A percentile compares a stretch with the other conserved stretches of the same genome.
Conservation (phyloP, 2,797 vertebrate genomes). For the Coccyzus lansbergi region DNA sequence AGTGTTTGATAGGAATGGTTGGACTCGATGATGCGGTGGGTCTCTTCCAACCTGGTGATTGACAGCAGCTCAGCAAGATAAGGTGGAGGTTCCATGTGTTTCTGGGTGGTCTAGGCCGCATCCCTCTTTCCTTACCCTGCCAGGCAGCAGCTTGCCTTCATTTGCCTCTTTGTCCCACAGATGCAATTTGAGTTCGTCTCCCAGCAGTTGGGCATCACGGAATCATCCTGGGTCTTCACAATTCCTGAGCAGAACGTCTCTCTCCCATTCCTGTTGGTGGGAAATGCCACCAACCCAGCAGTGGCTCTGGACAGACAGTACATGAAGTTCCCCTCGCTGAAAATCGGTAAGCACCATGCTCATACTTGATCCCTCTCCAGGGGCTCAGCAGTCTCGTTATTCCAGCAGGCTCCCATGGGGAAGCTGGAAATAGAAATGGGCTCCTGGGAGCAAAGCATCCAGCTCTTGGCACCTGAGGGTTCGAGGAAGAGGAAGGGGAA, state of each 20-base stretch:
- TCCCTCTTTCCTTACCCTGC: accelerated
- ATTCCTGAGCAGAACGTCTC: conserved; percentile 81
- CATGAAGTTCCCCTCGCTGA: conserved; percentile 82
- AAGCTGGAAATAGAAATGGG: neutral
- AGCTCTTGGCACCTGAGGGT: too few relatives aligned
- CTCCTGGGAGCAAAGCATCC: too few relatives aligned
- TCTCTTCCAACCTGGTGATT: too few relatives aligned
- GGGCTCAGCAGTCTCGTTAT: neutral
- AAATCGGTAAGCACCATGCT: conserved; percentile 79
- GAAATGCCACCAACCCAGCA: conserved; percentile 80
- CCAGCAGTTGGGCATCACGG: conserved; percentile 78
- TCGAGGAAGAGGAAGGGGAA: too few relatives aligned
- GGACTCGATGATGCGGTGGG: too few relatives aligned
- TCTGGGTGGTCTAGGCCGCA: neutral
- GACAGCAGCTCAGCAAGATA: neutral
- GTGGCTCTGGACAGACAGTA: conserved; percentile 83
- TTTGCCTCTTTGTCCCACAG: conserved; percentile 68
- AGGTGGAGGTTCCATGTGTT: neutral
- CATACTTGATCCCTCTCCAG: neutral
- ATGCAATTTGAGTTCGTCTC: conserved; percentile 85
- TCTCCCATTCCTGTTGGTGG: conserved; percentile 88
- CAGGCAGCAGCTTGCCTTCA: too few relatives aligned
- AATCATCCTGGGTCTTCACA: conserved; percentile 89
- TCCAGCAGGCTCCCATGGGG: neutral
- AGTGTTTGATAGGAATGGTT: too few relatives aligned